phyloP scores from a whole-genome alignment of 2,797 vertebrate genomes.

The Tenualosa thibaudeaui region DNA sequence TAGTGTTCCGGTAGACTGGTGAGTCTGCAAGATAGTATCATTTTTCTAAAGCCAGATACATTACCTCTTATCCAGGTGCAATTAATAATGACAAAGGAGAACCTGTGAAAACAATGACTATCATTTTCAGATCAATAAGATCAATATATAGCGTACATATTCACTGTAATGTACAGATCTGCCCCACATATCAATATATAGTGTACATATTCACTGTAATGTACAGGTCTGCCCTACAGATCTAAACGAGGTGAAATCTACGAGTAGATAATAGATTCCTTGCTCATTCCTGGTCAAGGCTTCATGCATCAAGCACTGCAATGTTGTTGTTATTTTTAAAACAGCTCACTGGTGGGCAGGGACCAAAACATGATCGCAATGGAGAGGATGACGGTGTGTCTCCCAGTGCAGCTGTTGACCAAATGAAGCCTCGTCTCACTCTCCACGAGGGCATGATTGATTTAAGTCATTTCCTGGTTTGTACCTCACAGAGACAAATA shows the following conservation, averaged over 20 bases:
- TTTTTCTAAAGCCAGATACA: background rate
- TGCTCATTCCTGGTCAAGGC: background rate
- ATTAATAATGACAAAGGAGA: background rate
- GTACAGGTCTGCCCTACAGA: background rate
- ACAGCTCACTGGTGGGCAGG: background rate
- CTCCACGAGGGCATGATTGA: conserved; percentile 45
- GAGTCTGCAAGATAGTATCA: background rate
- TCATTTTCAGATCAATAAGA: background rate
- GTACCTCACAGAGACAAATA: conserved; percentile 39
- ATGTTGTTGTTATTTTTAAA: background rate
- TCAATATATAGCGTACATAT: background rate
- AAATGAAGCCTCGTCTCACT: conserved; percentile 57
- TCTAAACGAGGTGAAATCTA: background rate
- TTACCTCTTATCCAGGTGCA: background rate
- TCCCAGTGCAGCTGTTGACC: conserved; percentile 54
- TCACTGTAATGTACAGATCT: background rate
- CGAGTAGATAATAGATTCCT: background rate
- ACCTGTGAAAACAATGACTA: background rate
- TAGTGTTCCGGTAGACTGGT: background rate
- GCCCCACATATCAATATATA: background rate
- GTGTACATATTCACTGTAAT: background rate
- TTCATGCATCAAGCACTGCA: conserved; percentile 19
- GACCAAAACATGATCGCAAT: conserved; percentile 53
- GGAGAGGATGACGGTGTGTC: conserved; percentile 51
- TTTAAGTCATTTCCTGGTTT: conserved; percentile 51